These are phyloP conservation scores for Penaeus chinensis DNA, from an alignment of 1,140 invertebrate species.

Conservation along the genomic window DNA sequence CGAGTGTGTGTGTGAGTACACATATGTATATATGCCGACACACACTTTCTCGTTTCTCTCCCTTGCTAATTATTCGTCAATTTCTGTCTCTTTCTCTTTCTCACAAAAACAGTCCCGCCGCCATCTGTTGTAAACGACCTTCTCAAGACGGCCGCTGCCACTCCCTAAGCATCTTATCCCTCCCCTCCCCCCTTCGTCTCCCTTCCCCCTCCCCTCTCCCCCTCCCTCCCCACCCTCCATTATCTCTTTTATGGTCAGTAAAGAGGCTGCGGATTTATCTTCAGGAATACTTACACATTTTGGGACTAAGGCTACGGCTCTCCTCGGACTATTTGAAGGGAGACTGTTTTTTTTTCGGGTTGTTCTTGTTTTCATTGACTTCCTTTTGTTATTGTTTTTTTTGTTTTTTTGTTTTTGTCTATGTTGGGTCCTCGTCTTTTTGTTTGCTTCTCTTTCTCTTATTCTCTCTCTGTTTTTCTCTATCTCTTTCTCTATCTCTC, in stretches of 20 bases:
- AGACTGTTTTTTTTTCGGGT: too few species aligned
- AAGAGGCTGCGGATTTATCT: not conserved
- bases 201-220: not conserved
- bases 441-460: not conserved
- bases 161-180: too few species aligned
- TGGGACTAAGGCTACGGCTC: too few species aligned
- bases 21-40: too few species aligned
- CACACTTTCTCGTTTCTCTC: too few species aligned
- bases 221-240: not conserved
- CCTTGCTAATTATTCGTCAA: not conserved
- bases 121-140: too few species aligned
- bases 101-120: not conserved
- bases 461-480: conserved; percentile 10
- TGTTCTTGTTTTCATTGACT: too few species aligned
- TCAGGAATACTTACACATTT: not conserved
- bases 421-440: not conserved
- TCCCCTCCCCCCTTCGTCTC: not conserved
- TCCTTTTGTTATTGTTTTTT: not conserved
- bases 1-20: too few species aligned
- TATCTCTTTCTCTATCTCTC: not conserved
- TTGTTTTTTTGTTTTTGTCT: not conserved
- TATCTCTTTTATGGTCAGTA: not conserved
- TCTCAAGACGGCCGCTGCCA: too few species aligned
- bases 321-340: too few species aligned
- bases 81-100: conserved; percentile 20